Base-by-base conservation (phyloP, 2,797 vertebrate genomes). In the Octomys mimax region DNA sequence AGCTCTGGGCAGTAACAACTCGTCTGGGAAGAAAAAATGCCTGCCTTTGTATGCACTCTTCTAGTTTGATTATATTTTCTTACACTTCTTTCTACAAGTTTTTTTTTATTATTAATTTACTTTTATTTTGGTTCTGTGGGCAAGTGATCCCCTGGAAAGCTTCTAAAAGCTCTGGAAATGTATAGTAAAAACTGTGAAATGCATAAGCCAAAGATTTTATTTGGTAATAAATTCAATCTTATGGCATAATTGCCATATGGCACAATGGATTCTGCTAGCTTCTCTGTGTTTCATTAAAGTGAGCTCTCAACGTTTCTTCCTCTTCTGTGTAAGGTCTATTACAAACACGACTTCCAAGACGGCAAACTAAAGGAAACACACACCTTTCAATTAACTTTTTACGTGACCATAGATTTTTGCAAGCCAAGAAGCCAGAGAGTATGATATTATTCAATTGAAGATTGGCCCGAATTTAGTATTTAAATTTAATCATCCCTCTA, bases 231-330 rank as follows among this genome's bases (percentile, higher is more conserved):
- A 98, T 98, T 97, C 75, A 97, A 94, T 97, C 73, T 42, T 97
- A 97, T 97, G 97, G 96, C 54, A 95, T 97, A 98, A 98, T 96
- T 98, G 91, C 98, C 98, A 98, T 98, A 98, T 98, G 98, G 95
- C 78, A 97, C 54, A 85, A 57, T 91, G 80, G 42, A 66, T 94
- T 97, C 95, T 94, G 64, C 94, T 92, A 91, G n/a, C 5, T 94
- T 97, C 94, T 95, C 78, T 97, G 49, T 57, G 96, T 95, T 98
- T 97, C 89, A 97, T 95, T 97, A 94, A 95, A 97, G 95, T 85
- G 31, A 95, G 33, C 94, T 86, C 59, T 49, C 77, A 92, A 84
- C 42, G 87, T 12, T 28, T 95, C 46, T 95, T 94, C 68, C 95
- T 91, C 92, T n/a, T 81, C 78, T 94, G 19, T 80, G 73, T 95